Evolutionary conservation across 1,140 invertebrate species (phyloP), one percentile per base, ranked within the genome.

Genomic region (Halictus rubicundus): DNA sequence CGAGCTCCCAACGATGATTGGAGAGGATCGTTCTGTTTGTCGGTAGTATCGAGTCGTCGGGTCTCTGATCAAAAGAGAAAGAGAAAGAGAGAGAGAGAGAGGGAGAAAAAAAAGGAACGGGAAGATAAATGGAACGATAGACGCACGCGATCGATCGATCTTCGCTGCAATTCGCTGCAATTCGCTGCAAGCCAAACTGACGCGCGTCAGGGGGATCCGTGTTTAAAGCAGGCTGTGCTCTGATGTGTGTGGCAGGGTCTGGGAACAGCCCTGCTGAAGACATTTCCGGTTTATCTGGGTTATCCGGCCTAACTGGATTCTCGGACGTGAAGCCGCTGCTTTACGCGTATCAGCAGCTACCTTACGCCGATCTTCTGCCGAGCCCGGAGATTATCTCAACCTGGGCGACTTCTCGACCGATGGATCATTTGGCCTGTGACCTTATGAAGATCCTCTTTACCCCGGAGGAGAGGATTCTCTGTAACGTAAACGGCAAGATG

Each of bases 401-500:
- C 19, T 94, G 93, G 93, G 91, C 93, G 23, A 89, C 92, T 42
- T 92, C 92, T 10, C 91, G 93, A 63, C 93, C 93, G n/a, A 91
- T 93, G 88, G 93, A 94, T 84, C 93, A 93, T 87, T 89, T 94
- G 37, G 93, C 93, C 54, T 94, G 93, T 82, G 93, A 94, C 83
- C 88, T 94, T 27, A 94, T 94, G 93, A 94, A 94, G 84, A 92
- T 93, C 23, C 82, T 94, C 10, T 94, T 94, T 60, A 92, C 93
- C 21, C 90, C 92, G 5, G 93, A 94, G 80, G 93, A 94, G 85
- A 90, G 93, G 82, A 92, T 94, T 73, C 76, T 93, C 8, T 94
- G 93, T 80, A 94, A 94, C 78, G 93, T 94, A 10, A 94, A 94
- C 73, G 93, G 93, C 23, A 94, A 94, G 89, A 93, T 94, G 93